A percentile compares a stretch with the other conserved stretches of the same genome.
Evolutionary conservation across 1,140 invertebrate species (phyloP).

Genomic region (Heliconius eleuchia): DNA sequence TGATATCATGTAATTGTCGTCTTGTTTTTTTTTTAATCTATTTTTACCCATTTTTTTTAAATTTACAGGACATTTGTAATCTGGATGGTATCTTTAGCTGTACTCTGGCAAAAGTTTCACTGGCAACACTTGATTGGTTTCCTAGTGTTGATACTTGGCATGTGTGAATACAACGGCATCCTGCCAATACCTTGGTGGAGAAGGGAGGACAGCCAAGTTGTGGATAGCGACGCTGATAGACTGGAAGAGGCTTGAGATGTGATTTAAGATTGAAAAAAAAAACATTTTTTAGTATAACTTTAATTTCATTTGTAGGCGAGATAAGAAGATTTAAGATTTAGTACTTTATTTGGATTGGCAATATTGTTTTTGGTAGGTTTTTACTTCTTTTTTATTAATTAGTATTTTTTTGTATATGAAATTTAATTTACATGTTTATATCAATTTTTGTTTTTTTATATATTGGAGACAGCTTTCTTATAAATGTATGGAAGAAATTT

Average conservation of each 20-base stretch:
- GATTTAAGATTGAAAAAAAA: background rate
- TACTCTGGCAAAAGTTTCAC: conserved; percentile 91
- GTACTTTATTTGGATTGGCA: too few species aligned
- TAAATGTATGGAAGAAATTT: too few species aligned
- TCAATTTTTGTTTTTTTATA: too few species aligned
- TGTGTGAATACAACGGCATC: conserved; percentile 90
- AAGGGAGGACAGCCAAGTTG: conserved; percentile 32
- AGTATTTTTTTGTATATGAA: too few species aligned
- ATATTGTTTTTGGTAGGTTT: too few species aligned
- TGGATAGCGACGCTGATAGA: conserved; percentile 31
- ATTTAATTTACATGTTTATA: too few species aligned
- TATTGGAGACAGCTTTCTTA: too few species aligned
- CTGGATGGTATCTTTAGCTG: conserved; percentile 89
- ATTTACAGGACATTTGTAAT: conserved; percentile 90
- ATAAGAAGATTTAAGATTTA: too few species aligned
- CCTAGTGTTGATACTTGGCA: conserved; percentile 86
- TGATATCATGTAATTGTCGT: too few species aligned
- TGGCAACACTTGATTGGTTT: conserved; percentile 91
- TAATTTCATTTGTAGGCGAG: background rate
- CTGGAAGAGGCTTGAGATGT: conserved; percentile 29
- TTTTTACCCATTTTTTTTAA: too few species aligned
- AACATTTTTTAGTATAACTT: background rate
- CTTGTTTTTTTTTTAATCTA: too few species aligned
- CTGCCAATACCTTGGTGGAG: conserved; percentile 54
- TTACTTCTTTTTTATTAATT: too few species aligned